Evolutionary conservation across 1,140 invertebrate species (phyloP).

Genomic region (Pantala flavescens): DNA sequence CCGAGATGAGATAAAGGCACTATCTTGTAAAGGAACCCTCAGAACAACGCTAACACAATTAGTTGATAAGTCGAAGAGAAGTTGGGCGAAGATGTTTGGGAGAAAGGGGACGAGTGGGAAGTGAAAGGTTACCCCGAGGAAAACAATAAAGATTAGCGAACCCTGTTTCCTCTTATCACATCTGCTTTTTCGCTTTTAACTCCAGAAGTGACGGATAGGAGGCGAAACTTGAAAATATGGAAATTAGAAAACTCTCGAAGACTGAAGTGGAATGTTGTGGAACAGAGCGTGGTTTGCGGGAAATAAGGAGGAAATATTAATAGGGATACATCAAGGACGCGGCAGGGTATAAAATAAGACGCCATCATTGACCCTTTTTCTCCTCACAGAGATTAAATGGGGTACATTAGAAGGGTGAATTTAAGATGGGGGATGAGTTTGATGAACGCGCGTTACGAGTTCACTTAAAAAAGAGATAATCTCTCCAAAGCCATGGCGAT

Average conservation of each 20-base stretch:
- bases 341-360: conserved; percentile 9
- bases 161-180: neutral
- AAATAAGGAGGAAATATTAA: neutral
- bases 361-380: neutral
- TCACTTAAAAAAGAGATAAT: too few relatives aligned
- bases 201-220: neutral
- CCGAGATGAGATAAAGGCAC: neutral
- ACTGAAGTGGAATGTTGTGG: neutral
- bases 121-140: neutral
- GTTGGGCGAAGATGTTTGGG: neutral
- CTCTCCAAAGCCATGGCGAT: too few relatives aligned
- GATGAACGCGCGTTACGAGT: too few relatives aligned
- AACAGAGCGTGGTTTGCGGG: neutral
- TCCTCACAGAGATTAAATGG: neutral
- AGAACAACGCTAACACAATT: neutral
- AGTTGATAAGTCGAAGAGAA: conserved; percentile 7
- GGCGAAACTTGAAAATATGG: neutral
- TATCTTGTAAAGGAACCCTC: neutral
- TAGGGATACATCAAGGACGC: conserved; percentile 8
- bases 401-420: neutral
- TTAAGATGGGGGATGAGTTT: neutral
- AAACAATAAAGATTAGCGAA: neutral
- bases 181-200: neutral
- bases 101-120: neutral
- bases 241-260: neutral